These are phyloP conservation scores for Micromesistius poutassou DNA, from an alignment of 2,797 vertebrate species.

Conservation along the genomic window DNA sequence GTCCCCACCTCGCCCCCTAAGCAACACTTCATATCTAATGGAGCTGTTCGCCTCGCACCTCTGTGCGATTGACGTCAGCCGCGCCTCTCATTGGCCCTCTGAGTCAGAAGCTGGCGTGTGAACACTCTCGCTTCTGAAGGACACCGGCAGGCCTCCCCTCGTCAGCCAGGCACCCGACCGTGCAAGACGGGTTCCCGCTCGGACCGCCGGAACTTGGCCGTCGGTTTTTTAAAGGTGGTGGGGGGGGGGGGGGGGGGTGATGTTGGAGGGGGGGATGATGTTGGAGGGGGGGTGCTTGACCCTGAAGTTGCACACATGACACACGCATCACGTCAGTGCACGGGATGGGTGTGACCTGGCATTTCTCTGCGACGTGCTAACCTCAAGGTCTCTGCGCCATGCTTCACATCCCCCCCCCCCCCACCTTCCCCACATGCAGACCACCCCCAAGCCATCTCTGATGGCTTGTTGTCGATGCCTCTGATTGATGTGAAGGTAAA, in stretches of 20 bases:
- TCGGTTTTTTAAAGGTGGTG: conserved; percentile 22
- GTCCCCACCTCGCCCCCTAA: conserved; percentile 24
- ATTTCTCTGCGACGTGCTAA: conserved; percentile 39
- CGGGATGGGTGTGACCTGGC: conserved; percentile 25
- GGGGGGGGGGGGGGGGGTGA: neutral
- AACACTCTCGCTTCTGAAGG: conserved; percentile 45
- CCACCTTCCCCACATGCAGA: conserved; percentile 1
- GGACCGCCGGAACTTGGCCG: conserved; percentile 35
- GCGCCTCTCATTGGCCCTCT: conserved; percentile 38
- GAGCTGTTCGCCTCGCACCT: conserved; percentile 60
- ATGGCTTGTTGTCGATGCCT: conserved; percentile 1
- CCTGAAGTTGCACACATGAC: conserved; percentile 14
- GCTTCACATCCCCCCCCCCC: neutral
- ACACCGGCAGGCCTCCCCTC: conserved; percentile 15
- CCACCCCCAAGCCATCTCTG: neutral
- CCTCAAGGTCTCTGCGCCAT: conserved; percentile 26
- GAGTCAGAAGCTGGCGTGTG: conserved; percentile 48
- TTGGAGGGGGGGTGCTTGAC: conserved; percentile 5
- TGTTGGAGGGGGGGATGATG: neutral
- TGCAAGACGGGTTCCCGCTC: conserved; percentile 9
- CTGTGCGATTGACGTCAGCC: conserved; percentile 69
- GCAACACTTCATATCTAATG: conserved; percentile 57
- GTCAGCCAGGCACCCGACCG: conserved; percentile 20
- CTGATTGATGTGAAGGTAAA: conserved; percentile 13
- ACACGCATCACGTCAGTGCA: conserved; percentile 5